Conservation (phyloP, 2,797 vertebrate species). For the Aldrovandia affinis region DNA sequence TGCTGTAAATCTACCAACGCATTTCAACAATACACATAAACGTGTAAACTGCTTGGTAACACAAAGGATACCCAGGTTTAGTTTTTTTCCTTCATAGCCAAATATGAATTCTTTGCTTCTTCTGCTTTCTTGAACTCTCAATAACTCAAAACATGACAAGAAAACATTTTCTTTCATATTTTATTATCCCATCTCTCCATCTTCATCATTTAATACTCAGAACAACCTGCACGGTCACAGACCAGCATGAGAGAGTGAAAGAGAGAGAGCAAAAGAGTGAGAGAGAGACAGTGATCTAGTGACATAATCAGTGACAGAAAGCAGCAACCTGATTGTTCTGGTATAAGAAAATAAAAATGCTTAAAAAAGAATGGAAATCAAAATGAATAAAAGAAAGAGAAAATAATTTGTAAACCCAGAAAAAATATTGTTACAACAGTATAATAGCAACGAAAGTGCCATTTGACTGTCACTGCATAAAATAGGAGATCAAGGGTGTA, state of each 20-base stretch:
- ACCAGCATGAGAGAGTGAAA: background rate
- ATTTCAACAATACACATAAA: too few relatives aligned
- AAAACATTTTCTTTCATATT: background rate
- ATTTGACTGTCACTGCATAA: background rate
- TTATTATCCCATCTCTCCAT: constrained; percentile 11
- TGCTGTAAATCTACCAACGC: too few relatives aligned
- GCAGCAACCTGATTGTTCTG: background rate
- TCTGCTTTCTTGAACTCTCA: too few relatives aligned
- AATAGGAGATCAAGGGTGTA: background rate
- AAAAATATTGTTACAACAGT: background rate
- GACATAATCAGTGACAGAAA: background rate
- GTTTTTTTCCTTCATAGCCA: too few relatives aligned
- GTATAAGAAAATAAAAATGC: background rate
- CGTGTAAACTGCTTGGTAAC: too few relatives aligned
- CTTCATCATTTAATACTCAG: constrained; percentile 1
- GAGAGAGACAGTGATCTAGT: background rate
- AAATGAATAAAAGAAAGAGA: background rate
- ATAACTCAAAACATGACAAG: background rate
- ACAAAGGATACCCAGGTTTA: too few relatives aligned
- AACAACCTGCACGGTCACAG: background rate
- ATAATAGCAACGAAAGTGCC: background rate
- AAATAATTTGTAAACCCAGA: background rate
- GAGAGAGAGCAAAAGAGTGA: background rate
- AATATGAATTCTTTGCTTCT: too few relatives aligned
- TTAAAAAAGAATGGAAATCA: constrained; percentile 18